Base-by-base conservation (phyloP, 2,113 vertebrate genomes). In the Saccopteryx bilineata region DNA sequence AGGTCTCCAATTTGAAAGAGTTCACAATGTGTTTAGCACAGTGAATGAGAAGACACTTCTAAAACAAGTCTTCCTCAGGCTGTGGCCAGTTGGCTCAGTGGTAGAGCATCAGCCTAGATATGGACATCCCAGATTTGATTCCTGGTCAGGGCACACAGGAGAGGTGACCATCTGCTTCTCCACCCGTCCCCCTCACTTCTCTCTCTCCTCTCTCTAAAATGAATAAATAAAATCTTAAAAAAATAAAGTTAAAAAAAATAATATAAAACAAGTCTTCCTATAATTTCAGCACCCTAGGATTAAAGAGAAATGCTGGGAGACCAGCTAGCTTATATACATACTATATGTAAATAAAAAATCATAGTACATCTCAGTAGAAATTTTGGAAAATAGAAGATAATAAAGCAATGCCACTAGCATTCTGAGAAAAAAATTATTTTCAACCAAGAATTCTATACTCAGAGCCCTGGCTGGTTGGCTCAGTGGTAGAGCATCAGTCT, bases 391-490 rank as follows among this genome's bases (percentile, higher is more conserved):
- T 81, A 78, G 18, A 89, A 71, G 24, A 75, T 14, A 90, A 58
- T 81, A 17, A 80, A 71, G 26, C 31, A 84, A 33, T 66, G 33
- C 54, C 15, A 72, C 46, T 28, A 74, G 74, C 72, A 89, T 46
- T 54, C 52, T 82, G n/a, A 93, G 91, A 92, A 28, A 83, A 90
- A 90, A 90, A 28, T 72, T 24, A 2, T 80, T 83, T 95, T 80
- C 66, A 81, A 31, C 31, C 19, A 63, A 74, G 52, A 80, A 76
- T 93, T 92, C 33, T 78, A 2, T 39, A 31, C 52, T 69, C 33
- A 65, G 9, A 3, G 39, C 39, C 39, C 39, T 39, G 39, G 39
- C 39, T 39, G 39, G 39, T 39, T 39, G 39, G 39, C 39, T 39
- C 39, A 39, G 39, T 39, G 39, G 39, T 39, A 39, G 39, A 39